Evolutionary conservation across 2,797 vertebrate species (phyloP).

Genomic region (Buphagus erythrorhynchus): DNA sequence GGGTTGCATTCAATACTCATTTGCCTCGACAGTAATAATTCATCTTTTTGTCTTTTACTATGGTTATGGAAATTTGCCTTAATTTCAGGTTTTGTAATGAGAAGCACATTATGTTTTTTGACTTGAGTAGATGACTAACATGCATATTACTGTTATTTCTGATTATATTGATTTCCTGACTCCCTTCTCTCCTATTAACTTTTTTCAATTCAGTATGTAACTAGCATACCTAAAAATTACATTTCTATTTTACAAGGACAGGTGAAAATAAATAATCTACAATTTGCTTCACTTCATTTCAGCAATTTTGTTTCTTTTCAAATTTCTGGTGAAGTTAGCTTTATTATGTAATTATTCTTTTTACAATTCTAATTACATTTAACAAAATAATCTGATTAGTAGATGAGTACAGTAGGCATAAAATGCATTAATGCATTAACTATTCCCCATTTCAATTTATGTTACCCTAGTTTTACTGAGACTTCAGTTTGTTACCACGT

Average conservation of each 20-base stretch:
- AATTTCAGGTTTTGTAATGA: background rate
- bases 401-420: conserved; percentile 19
- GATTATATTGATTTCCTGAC: background rate
- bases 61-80: background rate
- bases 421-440: conserved; percentile 33
- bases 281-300: background rate
- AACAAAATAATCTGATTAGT: conserved; percentile 32
- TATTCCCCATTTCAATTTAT: conserved; percentile 8
- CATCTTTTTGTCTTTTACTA: background rate
- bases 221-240: background rate
- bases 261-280: background rate
- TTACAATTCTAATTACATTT: conserved; percentile 5
- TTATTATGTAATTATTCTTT: conserved; percentile 1
- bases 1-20: background rate
- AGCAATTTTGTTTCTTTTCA: background rate
- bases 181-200: background rate
- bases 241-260: background rate
- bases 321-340: background rate
- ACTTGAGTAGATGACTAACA: background rate
- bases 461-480: background rate
- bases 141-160: background rate
- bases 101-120: background rate
- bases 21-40: background rate
- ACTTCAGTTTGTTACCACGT: background rate
- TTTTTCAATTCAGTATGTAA: background rate